Base-by-base conservation (phyloP, 2,113 vertebrate genomes). In the Acrocephalus kingi region DNA sequence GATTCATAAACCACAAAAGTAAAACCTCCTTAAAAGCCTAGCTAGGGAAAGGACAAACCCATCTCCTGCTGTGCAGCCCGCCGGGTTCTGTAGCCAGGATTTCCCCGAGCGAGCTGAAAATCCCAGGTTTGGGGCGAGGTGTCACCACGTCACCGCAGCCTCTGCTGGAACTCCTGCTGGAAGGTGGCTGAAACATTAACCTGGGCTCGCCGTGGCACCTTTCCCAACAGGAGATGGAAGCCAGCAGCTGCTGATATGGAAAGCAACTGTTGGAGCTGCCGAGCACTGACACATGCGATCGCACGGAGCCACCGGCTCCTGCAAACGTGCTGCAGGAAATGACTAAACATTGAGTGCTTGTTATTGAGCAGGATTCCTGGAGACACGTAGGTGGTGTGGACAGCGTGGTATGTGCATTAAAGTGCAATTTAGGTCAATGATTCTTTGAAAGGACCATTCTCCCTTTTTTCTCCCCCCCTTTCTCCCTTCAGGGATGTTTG, bases 261-360 rank as follows among this genome's bases (percentile, higher is more conserved):
- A 97, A 96, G 96, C 61, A 45, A 95, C 73, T 88, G 97, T 85
- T 68, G 94, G 96, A 97, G 94, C 95, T 46, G 58, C 96, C 84
- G 81, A 67, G 96, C 90, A 82, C 95, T 97, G 86, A 90, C 97
- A 95, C 91, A 93, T 76, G 96, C 84, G 82, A 96, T 89, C 55
- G 92, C 51, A 54, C 39, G 23, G 59, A 87, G 95, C 71, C 89
- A 81, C 79, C 82, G 87, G 45, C 93, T 68, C 90, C 96, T 93
- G 93, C 91, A 94, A 97, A 97, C 91, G 91, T 97, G 98, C 90
- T 89, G 96, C 98, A 98, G 98, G 97, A 98, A 98, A 96, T 98
- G 97, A 98, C 98, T 97, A 97, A 98, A 96, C 96, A 67, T 83
- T 93, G 97, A 97, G 92, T 81, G 97, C 96, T 97, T 82, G 94